Evolutionary conservation across 2,797 vertebrate species (phyloP), one percentile per base, ranked within the genome.

Genomic region (Fistularia commersonii): DNA sequence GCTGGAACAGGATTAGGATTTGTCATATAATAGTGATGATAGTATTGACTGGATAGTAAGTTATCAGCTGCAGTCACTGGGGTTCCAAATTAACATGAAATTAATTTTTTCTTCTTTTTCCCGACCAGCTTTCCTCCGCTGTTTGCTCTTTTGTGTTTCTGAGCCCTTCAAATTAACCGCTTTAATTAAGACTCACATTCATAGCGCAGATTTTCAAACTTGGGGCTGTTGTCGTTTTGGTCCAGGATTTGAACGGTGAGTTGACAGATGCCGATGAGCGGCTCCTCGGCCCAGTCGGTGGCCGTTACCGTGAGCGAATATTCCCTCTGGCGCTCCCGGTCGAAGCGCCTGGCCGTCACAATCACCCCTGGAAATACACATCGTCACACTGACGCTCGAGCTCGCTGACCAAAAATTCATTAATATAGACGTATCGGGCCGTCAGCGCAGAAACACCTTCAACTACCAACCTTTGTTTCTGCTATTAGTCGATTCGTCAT

Each of bases 181-280:
- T 36, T 2, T 36, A 10, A 36, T 36, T 7, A 36, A 36, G 35
- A 88, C 92, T 94, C 89, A 96, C 93, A 94, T 78, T 96, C 93
- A 41, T 96, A 95, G 74, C 66, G 92, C 53, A 91, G 77, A 82
- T 93, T 95, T 87, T 96, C 93, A 85, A 96, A 96, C 89, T 92
- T 93, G 51, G 93, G 94, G 79, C 89, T 93, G 69, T 95, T 96
- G 79, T 96, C 94, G 50, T 96, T 96, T 85, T 94, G 90, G 73
- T 96, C 94, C 75, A 93, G 79, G 77, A 96, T 93, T 74, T 91
- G 72, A 57, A 96, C 38, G 51, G 90, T 93, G 64, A 95, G 90
- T 72, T 94, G 93, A 74, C 93, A 96, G 72, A 95, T 93, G 55
- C 94, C 93, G 49, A 93, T 93, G 64, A 95, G 92, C 0, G 93